Evolutionary conservation across 2,113 vertebrate genomes (phyloP).

Genomic region (Phalacrocorax aristotelis): DNA sequence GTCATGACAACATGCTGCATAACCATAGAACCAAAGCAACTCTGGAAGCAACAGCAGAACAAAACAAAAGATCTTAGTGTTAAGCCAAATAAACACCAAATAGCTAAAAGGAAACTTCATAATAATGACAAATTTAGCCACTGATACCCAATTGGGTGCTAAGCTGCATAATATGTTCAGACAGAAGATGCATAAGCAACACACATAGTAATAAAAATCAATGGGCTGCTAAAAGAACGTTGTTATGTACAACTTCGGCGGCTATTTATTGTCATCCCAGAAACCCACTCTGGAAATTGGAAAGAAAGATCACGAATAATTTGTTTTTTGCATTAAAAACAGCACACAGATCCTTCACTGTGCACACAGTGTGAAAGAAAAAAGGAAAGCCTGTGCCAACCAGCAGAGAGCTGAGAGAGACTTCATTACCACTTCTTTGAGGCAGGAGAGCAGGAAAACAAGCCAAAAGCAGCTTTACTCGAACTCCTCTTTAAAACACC

Average conservation of each 20-base stretch:
- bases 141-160: neutral
- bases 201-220: neutral
- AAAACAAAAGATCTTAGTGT: neutral
- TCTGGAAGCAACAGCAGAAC: neutral
- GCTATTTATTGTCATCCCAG: neutral
- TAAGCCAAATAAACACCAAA: neutral
- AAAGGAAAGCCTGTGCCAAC: neutral
- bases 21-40: neutral
- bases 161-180: neutral
- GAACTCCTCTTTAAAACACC: neutral
- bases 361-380: neutral
- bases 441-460: neutral
- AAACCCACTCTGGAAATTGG: neutral
- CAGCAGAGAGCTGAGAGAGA: neutral
- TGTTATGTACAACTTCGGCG: neutral
- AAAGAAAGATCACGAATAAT: neutral
- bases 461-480: neutral
- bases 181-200: neutral
- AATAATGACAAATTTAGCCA: neutral
- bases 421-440: neutral
- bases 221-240: neutral
- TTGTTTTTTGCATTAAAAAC: neutral
- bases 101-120: neutral
- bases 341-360: neutral
- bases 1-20: neutral